Evolutionary conservation across 2,888 invertebrate genomes (phyloP).

Genomic region (Barypeithes pellucidus): DNA sequence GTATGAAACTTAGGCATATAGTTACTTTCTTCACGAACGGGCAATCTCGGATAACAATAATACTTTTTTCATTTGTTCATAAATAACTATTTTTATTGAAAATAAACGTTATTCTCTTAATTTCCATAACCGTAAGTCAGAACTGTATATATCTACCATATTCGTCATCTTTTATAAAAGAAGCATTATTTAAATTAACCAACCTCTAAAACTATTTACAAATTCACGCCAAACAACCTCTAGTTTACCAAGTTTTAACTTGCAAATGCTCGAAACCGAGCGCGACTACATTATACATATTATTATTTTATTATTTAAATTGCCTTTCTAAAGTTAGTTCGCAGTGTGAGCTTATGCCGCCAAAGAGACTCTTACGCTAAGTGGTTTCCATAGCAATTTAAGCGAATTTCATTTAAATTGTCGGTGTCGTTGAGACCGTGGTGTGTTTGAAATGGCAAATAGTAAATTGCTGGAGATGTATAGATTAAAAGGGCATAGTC

Average conservation of each 20-base stretch:
- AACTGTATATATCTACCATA: too few relatives aligned
- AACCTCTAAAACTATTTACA: slow-evolving; percentile 31
- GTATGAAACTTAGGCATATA: too few relatives aligned
- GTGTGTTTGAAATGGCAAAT: slow-evolving; percentile 52
- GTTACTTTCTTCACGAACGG: too few relatives aligned
- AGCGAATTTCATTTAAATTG: slow-evolving; percentile 70
- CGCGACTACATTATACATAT: slow-evolving; percentile 39
- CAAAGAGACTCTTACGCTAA: slow-evolving; percentile 53
- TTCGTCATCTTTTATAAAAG: not conserved
- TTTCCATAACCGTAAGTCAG: too few relatives aligned
- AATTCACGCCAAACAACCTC: slow-evolving; percentile 32
- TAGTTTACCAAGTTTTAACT: slow-evolving; percentile 41
- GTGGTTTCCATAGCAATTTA: slow-evolving; percentile 70
- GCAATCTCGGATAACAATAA: too few relatives aligned
- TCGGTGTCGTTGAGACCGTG: slow-evolving; percentile 59
- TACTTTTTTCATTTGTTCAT: too few relatives aligned
- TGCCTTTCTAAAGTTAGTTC: slow-evolving; percentile 40
- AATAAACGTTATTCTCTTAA: too few relatives aligned
- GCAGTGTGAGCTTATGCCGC: slow-evolving; percentile 32
- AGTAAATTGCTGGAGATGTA: too few relatives aligned
- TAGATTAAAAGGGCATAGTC: too few relatives aligned
- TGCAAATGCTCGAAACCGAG: slow-evolving; percentile 28
- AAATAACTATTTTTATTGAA: too few relatives aligned
- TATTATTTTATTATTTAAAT: slow-evolving; percentile 48
- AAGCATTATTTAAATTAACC: slow-evolving; percentile 8